Percentiles rank a stretch among this genome's conserved stretches.
These are phyloP conservation scores for Acrobeloides nanus DNA, from an alignment of 2,888 invertebrate species.

Conservation along the genomic window DNA sequence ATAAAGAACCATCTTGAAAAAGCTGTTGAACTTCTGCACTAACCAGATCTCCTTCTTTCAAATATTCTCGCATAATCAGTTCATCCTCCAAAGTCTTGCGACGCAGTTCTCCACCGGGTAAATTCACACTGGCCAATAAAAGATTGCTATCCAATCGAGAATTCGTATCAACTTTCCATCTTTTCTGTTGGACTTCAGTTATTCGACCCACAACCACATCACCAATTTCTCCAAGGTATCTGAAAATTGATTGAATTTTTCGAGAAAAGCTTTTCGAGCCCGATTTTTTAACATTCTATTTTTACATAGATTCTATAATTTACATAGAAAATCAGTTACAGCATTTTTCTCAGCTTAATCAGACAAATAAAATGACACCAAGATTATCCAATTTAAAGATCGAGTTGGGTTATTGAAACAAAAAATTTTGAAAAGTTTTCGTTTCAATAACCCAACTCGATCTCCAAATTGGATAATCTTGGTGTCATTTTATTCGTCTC, in stretches of 20 bases:
- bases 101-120: conserved; percentile 82
- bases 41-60: conserved; percentile 88
- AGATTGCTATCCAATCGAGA: conserved; percentile 76
- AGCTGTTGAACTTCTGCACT: conserved; percentile 86
- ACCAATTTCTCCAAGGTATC: conserved; percentile 72
- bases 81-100: conserved; percentile 80
- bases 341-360: no score
- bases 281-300: no score
- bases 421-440: no score
- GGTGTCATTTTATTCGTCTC: no score
- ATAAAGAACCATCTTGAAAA: conserved; percentile 80
- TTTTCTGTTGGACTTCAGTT: conserved; percentile 71
- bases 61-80: conserved; percentile 87
- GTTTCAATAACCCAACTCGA: no score
- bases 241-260: conserved; percentile 38
- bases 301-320: no score
- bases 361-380: no score
- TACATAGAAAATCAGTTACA: no score
- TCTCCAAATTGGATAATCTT: no score
- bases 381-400: no score
- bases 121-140: conserved; percentile 81
- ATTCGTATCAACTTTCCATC: conserved; percentile 66
- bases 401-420: no score
- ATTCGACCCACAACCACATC: conserved; percentile 92
- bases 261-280: no score